phyloP scores from a whole-genome alignment of 2,113 vertebrate species.

The Corydoras sp. region DNA sequence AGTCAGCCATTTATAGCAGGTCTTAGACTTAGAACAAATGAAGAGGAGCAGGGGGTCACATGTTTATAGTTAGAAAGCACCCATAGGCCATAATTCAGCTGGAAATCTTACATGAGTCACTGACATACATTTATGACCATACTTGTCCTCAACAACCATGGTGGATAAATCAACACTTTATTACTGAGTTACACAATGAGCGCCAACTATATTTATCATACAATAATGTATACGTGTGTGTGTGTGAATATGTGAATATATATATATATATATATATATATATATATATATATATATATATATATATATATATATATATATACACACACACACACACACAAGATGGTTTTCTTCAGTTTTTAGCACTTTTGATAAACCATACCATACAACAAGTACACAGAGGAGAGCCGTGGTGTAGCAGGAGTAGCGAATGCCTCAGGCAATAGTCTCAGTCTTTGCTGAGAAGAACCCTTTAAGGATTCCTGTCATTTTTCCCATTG shows the following conservation, averaged over 20 bases:
- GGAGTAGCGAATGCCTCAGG: conserved; percentile 19
- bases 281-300: too few relatives aligned
- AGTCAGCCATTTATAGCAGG: background rate
- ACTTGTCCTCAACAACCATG: too few relatives aligned
- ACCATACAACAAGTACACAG: background rate
- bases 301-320: too few relatives aligned
- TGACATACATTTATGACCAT: background rate
- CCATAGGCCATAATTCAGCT: conserved; percentile 3
- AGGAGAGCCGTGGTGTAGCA: conserved; percentile 25
- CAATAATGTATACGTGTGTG: too few relatives aligned
- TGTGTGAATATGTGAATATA: too few relatives aligned
- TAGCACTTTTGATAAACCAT: too few relatives aligned
- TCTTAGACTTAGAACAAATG: background rate
- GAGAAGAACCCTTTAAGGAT: conserved; percentile 66
- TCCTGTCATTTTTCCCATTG: conserved; percentile 67
- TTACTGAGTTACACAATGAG: background rate
- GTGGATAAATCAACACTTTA: too few relatives aligned
- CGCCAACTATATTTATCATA: too few relatives aligned
- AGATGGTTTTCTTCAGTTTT: background rate
- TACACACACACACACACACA: too few relatives aligned
- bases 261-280: too few relatives aligned
- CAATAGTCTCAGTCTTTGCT: conserved; percentile 6
- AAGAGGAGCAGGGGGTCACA: background rate
- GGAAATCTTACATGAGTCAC: background rate
- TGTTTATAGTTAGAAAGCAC: conserved; percentile 1